A percentile compares a stretch with the other conserved stretches of the same genome.
Evolutionary conservation across 2,797 vertebrate genomes (phyloP).

Genomic region (Hoplostethus atlanticus): DNA sequence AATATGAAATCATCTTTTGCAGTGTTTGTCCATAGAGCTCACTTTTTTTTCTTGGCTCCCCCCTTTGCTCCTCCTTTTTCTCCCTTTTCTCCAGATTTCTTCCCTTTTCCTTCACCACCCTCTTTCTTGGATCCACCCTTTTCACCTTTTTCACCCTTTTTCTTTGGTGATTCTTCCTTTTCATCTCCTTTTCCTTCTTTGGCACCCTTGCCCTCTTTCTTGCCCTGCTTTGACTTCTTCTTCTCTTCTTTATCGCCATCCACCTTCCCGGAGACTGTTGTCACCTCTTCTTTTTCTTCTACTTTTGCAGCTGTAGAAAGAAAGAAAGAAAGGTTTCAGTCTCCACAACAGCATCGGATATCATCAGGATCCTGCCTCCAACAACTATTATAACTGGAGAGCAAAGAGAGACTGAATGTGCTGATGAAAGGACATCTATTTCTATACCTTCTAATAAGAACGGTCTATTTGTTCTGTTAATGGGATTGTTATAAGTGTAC

Average conservation of each 20-base stretch:
- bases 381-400: slow-evolving; percentile 30
- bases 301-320: slow-evolving; percentile 78
- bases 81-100: slow-evolving; percentile 58
- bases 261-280: slow-evolving; percentile 87
- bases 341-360: slow-evolving; percentile 15
- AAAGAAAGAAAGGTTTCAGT: slow-evolving; percentile 9
- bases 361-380: neutral
- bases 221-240: slow-evolving; percentile 80
- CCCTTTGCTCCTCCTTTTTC: slow-evolving; percentile 76
- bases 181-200: slow-evolving; percentile 76
- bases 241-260: slow-evolving; percentile 86
- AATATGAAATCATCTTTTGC: slow-evolving; percentile 47
- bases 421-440: slow-evolving; percentile 65
- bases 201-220: slow-evolving; percentile 82
- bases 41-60: slow-evolving; percentile 82
- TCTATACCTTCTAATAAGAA: slow-evolving; percentile 50
- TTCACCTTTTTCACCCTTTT: slow-evolving; percentile 69
- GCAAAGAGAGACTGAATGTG: slow-evolving; percentile 48
- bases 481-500: slow-evolving; percentile 41
- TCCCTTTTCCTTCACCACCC: slow-evolving; percentile 66
- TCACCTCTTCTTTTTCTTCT: slow-evolving; percentile 68
- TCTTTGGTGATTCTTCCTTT: slow-evolving; percentile 65
- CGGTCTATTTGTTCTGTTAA: slow-evolving; percentile 58
- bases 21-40: slow-evolving; percentile 55
- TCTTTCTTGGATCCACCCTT: slow-evolving; percentile 64